A percentile compares a stretch with the other conserved stretches of the same genome.
Evolutionary conservation across 1,140 invertebrate genomes (phyloP).

Genomic region (Heterodera schachtii): DNA sequence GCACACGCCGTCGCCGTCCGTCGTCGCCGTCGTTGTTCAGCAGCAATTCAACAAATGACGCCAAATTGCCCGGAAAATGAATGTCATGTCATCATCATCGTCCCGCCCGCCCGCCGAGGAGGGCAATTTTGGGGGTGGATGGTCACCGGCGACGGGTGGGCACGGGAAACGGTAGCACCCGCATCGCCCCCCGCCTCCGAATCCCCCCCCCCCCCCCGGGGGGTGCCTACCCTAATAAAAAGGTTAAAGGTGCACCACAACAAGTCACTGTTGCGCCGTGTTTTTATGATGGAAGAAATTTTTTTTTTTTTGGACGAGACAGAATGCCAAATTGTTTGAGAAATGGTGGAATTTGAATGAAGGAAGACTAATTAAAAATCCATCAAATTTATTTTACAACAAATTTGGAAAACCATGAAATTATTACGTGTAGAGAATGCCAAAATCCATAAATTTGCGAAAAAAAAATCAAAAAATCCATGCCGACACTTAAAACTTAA

Average conservation of each 20-base stretch:
- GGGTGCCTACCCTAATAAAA: neutral
- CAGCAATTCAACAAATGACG: neutral
- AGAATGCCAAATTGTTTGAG: too few relatives aligned
- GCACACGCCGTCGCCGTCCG: neutral
- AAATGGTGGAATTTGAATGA: too few relatives aligned
- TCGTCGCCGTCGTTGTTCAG: neutral
- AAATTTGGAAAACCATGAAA: too few relatives aligned
- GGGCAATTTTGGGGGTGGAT: neutral
- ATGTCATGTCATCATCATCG: neutral
- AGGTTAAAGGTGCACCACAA: neutral
- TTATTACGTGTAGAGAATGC: too few relatives aligned
- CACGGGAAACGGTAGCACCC: neutral
- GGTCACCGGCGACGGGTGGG: neutral
- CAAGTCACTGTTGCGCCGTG: neutral
- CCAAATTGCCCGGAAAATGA: neutral
- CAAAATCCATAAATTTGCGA: too few relatives aligned
- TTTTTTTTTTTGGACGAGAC: too few relatives aligned
- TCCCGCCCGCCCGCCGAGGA: neutral
- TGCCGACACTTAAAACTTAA: too few relatives aligned
- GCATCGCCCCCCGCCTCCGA: too few relatives aligned
- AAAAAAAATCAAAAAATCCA: too few relatives aligned
- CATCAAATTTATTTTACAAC: too few relatives aligned
- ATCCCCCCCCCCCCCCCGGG: too few relatives aligned
- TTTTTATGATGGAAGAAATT: neutral
- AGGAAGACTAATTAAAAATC: too few relatives aligned